Evolutionary conservation across 1,140 invertebrate species (phyloP).

Genomic region (Trissolcus basalis): DNA sequence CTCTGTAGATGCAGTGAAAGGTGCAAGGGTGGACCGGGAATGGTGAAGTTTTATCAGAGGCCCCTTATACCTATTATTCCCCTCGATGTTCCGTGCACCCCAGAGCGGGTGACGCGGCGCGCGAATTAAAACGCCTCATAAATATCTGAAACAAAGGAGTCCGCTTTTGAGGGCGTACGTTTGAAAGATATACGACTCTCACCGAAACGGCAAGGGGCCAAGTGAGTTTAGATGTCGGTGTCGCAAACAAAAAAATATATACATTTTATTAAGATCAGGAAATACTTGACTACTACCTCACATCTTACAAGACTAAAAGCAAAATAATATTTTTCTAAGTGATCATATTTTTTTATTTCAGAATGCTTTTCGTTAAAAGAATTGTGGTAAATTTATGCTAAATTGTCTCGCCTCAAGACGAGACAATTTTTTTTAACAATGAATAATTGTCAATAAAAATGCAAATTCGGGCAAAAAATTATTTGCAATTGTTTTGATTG

Average conservation of each 20-base stretch:
- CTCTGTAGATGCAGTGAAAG: slow-evolving; percentile 15
- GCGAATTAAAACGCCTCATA: slow-evolving; percentile 77
- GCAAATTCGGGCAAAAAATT: too few species aligned
- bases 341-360: slow-evolving; percentile 41
- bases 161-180: slow-evolving; percentile 75
- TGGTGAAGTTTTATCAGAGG: slow-evolving; percentile 68
- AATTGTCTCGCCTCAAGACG: too few species aligned
- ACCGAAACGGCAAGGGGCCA: slow-evolving; percentile 28
- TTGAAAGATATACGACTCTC: slow-evolving; percentile 71
- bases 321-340: not conserved
- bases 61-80: slow-evolving; percentile 73
- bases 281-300: slow-evolving; percentile 32
- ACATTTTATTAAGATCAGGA: slow-evolving; percentile 55
- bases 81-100: slow-evolving; percentile 47
- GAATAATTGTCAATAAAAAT: too few species aligned
- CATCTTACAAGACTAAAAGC: slow-evolving; percentile 8
- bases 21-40: slow-evolving; percentile 33
- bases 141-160: slow-evolving; percentile 77
- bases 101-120: slow-evolving; percentile 68
- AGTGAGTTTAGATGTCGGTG: slow-evolving; percentile 47
- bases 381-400: too few species aligned
- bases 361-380: too few species aligned
- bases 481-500: too few species aligned
- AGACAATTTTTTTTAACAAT: too few species aligned
- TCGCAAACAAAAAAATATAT: slow-evolving; percentile 50